Evolutionary conservation across 1,140 invertebrate species (phyloP).

Genomic region (Kradibia gibbosae): DNA sequence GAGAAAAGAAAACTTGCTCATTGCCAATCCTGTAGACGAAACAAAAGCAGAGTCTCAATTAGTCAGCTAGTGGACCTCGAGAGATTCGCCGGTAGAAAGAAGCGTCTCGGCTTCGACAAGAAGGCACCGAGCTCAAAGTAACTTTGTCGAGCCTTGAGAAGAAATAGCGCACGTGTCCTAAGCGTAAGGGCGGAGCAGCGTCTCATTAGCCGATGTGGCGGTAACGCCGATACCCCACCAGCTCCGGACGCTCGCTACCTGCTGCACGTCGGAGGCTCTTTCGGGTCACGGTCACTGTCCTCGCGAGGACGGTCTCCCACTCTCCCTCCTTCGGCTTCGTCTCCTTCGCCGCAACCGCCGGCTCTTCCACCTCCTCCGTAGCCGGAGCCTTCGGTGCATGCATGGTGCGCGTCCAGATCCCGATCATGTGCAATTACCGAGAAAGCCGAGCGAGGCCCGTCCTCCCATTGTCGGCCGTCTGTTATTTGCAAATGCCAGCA

Average conservation of each 20-base stretch:
- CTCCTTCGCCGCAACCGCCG: no score
- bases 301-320: conserved; percentile 54
- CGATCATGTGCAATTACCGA: no score
- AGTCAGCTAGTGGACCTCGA: neutral
- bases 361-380: no score
- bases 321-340: no score
- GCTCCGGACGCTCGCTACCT: conserved; percentile 50
- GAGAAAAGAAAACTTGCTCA: neutral
- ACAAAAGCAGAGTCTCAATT: neutral
- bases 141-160: no score
- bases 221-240: conserved; percentile 66
- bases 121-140: no score
- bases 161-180: neutral
- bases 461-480: neutral
- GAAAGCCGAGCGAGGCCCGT: no score
- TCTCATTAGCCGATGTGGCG: conserved; percentile 16
- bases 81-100: no score
- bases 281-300: conserved; percentile 71
- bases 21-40: neutral
- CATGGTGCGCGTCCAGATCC: neutral
- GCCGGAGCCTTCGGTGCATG: neutral
- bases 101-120: no score
- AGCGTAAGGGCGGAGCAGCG: neutral
- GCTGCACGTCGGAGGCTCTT: conserved; percentile 44
- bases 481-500: neutral